Base-by-base conservation (phyloP, 1,140 invertebrate species). In the Aphaenogaster rudis region DNA sequence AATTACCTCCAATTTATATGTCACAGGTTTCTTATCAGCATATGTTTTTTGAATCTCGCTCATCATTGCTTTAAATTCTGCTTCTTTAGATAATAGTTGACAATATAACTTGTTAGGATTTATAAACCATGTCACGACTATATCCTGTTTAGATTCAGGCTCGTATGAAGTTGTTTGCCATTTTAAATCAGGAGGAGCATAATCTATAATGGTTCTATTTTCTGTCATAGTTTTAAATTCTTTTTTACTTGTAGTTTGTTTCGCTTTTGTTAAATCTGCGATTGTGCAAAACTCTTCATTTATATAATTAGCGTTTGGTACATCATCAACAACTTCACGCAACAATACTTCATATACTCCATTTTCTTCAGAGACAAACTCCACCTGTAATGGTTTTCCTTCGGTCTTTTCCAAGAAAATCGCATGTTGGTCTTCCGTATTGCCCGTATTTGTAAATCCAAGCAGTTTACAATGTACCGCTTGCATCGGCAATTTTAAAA, bases 41-140 rank as follows among this genome's bases (percentile, higher is more conserved):
- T 98, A 98, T 15, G 96, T 93, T 67, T 95, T 94, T 67, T 97
- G 97, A 80, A 98, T 97, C 45, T 97, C 96, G 77, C 96, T 96
- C 96, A 98, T 97, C 96, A 97, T 96, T 45, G 94, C 92, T 21
- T 96, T 95, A 91, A 97, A 97, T 89, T 96, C 96, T 0, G 92
- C 86, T 87, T 96, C 80, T 28, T 87, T 87, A 28, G 86, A 74
- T 3, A 90, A 81, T 17, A 96, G 93, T 90, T 97, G 97, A 11
- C 97, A 96, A 89, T 97, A 97, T 93, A 98, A 97, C 86, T 96
- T 96, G 74, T 96, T 95, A 0, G 97, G 97, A 89, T 96, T 96
- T n/a, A 96, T 94, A 90, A 96, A 97, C 97, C 97, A 97, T 8
- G 96, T 96, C 11, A 97, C 93, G 8, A 94, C 92, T 1, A 96